Conservation (phyloP, 2,797 vertebrate species). For the Argentina silus region DNA sequence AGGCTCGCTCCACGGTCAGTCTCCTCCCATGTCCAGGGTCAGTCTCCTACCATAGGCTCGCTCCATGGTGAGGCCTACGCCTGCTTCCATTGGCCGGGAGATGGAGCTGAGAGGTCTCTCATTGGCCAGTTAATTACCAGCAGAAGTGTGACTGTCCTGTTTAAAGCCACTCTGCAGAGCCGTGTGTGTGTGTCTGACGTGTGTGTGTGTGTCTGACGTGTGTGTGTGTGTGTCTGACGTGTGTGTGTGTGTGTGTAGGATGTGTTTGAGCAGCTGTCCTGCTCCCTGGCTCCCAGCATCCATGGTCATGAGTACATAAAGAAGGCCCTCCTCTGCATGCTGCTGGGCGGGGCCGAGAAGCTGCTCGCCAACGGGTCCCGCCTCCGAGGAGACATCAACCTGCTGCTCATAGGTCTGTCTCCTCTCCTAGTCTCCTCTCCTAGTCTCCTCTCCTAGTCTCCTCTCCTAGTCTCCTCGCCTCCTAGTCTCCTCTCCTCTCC, state of each 20-base stretch:
- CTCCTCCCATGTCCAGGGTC: no score
- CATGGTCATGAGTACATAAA: slow-evolving; percentile 97
- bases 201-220: background rate
- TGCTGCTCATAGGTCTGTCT: slow-evolving; percentile 90
- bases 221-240: background rate
- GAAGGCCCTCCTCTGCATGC: slow-evolving; percentile 96
- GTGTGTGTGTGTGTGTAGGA: slow-evolving; percentile 73
- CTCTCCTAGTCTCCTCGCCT: no score
- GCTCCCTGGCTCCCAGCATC: slow-evolving; percentile 94
- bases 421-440: no score
- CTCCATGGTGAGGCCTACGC: no score
- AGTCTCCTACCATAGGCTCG: no score
- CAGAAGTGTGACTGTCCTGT: background rate
- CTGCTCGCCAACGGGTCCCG: slow-evolving; percentile 92
- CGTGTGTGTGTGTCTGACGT: background rate
- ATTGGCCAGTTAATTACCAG: background rate
- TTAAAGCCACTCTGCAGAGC: background rate
- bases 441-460: no score
- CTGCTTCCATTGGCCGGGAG: no score
- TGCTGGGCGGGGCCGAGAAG: slow-evolving; percentile 95
- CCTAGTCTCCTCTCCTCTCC: no score
- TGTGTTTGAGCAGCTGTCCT: slow-evolving; percentile 89
- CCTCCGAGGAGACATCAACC: slow-evolving; percentile 96
- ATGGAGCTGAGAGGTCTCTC: no score
- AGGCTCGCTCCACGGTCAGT: no score